Base-by-base conservation (phyloP, 2,797 vertebrate genomes). In the Lycodopsis pacificus region DNA sequence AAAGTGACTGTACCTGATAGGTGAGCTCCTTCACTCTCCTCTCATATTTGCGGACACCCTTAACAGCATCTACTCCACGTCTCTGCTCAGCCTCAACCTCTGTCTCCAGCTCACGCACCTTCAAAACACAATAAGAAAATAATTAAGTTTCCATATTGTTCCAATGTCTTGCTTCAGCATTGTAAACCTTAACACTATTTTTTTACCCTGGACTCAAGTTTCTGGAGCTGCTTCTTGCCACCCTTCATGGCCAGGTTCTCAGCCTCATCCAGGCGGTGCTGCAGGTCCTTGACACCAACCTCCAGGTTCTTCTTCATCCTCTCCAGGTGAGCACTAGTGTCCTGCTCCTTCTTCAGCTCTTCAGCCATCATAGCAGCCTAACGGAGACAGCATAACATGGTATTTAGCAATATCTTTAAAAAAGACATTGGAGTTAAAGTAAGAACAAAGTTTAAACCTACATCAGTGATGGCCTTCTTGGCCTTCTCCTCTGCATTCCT, bases 201-300 rank as follows among this genome's bases (percentile, higher is more conserved):
- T 74, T 73, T 69, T 83, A 97, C 96, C 49, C 96, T 95, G 12
- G 94, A 84, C 83, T 97, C 97, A 49, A 97, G 93, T 83, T 97
- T 97, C 94, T 97, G 96, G 79, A 97, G 95, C 85, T 97, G 96
- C 92, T 98, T 98, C 95, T 96, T 98, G 87, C 97, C 96, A 3
- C 97, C 97, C 77, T 97, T 98, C 91, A 98, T 95, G 1, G 97
- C 97, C 92, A 98, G 70, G 88, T 97, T 97, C 88, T 98, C 97
- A 0, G 97, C 97, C 76, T 98, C 97, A 1, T 98, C 97, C 77
- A 98, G 93, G n/a, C 97, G 96, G 1, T 88, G 94, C 92, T 97
- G 97, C 82, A 97, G 91, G 71, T 97, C 96, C 91, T 97, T 97
- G 54, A 97, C 96, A 0, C 95, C 96, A 74, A 96, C 95, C 75